Base-by-base conservation (phyloP, 92 coral and sea anemone genomes). In the Virgularia gustaviana region DNA sequence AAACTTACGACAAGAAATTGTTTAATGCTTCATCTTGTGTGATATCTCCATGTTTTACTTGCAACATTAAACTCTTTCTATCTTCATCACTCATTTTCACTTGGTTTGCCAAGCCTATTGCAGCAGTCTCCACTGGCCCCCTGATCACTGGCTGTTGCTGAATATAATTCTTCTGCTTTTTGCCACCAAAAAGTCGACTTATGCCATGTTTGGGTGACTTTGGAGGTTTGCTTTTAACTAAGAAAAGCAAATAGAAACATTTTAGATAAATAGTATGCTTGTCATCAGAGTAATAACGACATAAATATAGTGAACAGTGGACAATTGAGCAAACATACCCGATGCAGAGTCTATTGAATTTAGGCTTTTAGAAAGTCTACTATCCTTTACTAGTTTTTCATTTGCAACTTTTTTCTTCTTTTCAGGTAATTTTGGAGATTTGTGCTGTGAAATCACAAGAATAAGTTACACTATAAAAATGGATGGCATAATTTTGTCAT, bases 21-120 rank as follows among this genome's bases (percentile, higher is more conserved):
- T 85, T 89, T 4, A 94, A 78, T 31, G 99, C 99, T 52, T 94
- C 99, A 71, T 94, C 99, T n/a, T 82, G 88, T 11, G 96, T 89
- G 16, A 89, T 83, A 22, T 94, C 99, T 30, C 99, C 99, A 70
- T 85, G 96, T 63, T 94, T 94, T 32, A 94, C 99, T 84, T 87
- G 81, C 43, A 94, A 75, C 99, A 94, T 94, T 47, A 94, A 43
- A 1, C 88, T 86, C 79, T 81, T 86, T 25, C 99, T 85, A 73
- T 94, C 99, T 32, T 89, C 99, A 63, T 94, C 96, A 0, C 96
- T 79, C 99, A 94, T 94, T 3, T 83, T 83, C 3, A 94, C 88
- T 34, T 81, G 84, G 28, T 86, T 81, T 5, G 97, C 95, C 11
- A 84, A 83, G n/a, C n/a, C n/a, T 15, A 68, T 39, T 29, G 24